These are phyloP conservation scores for Somateria mollissima DNA, from an alignment of 2,797 vertebrate species.

Conservation along the genomic window DNA sequence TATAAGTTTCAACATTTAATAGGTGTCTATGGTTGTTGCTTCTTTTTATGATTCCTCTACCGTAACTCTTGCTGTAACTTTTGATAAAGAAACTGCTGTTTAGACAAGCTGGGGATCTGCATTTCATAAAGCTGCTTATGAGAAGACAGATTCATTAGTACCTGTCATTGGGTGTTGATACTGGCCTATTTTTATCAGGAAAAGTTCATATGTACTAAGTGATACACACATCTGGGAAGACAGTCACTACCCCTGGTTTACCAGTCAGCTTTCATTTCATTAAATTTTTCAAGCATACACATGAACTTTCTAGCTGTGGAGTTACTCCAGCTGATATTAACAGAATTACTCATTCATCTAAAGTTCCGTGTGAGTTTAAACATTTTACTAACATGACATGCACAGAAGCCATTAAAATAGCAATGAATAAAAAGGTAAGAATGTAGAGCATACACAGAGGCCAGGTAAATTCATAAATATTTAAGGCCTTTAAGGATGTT, in stretches of 20 bases:
- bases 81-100: not conserved
- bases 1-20: not conserved
- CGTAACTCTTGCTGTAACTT: not conserved
- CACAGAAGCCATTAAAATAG: not conserved
- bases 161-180: not conserved
- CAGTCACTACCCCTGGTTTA: not conserved
- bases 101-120: not conserved
- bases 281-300: not conserved
- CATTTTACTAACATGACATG: not conserved
- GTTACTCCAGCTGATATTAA: not conserved
- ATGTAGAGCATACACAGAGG: not conserved
- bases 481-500: not conserved
- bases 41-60: not conserved
- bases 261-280: not conserved
- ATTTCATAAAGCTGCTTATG: not conserved
- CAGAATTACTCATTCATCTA: not conserved
- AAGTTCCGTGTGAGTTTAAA: not conserved
- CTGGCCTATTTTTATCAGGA: not conserved
- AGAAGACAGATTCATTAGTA: not conserved
- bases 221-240: not conserved
- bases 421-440: conserved; percentile 22
- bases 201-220: not conserved
- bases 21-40: not conserved
- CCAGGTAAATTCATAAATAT: conserved; percentile 6
- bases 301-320: not conserved